A percentile compares a stretch with the other conserved stretches of the same genome.
Conservation (phyloP, 2,888 invertebrate species). For the Lydus trimaculatus region DNA sequence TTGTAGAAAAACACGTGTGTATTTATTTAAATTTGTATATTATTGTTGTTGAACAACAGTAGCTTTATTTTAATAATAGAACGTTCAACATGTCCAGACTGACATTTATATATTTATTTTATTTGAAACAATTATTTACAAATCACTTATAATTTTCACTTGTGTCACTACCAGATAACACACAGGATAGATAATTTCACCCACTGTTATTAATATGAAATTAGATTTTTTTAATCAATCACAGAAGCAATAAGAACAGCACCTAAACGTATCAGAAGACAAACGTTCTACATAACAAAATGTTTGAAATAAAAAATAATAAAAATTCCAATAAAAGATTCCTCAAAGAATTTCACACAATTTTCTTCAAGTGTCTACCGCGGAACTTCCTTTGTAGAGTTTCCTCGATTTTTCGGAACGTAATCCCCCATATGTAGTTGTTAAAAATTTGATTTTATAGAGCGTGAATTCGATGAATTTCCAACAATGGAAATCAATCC, state of each 20-base stretch:
- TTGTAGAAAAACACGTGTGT: constrained; percentile 43
- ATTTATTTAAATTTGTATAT: constrained; percentile 39
- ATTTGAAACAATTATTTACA: constrained; percentile 60
- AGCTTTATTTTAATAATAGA: constrained; percentile 41
- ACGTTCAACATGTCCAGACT: background rate
- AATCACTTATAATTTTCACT: constrained; percentile 59
- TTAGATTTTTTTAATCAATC: constrained; percentile 2
- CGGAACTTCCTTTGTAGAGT: too few relatives aligned
- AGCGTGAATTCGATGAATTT: constrained; percentile 17
- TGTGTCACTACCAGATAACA: constrained; percentile 53
- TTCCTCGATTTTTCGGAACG: background rate
- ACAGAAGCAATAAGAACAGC: background rate
- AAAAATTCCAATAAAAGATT: background rate
- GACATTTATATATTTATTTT: constrained; percentile 54
- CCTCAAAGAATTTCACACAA: background rate
- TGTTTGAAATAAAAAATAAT: background rate
- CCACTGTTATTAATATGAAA: constrained; percentile 16
- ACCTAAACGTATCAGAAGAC: background rate
- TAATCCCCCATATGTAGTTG: background rate
- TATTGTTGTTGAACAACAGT: constrained; percentile 20
- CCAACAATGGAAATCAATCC: constrained; percentile 9
- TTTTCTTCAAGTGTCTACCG: background rate
- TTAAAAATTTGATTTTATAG: background rate
- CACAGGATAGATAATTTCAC: constrained; percentile 43
- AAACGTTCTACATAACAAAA: background rate